These are phyloP conservation scores for Lathronympha strigana DNA, from an alignment of 2,888 invertebrate species.

Conservation along the genomic window DNA sequence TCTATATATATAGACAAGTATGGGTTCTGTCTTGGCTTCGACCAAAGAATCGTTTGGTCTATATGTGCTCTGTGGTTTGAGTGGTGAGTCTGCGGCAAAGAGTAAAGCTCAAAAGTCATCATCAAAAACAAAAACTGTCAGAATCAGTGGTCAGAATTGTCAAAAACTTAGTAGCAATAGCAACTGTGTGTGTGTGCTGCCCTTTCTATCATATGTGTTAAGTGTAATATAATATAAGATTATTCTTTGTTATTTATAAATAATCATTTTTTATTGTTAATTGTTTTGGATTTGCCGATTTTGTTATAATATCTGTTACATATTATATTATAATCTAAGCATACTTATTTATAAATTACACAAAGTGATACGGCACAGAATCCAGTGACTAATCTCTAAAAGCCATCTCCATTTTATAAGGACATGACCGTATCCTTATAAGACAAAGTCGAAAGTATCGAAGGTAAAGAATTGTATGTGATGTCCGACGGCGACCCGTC, in stretches of 20 bases:
- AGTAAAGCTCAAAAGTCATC: too few relatives aligned
- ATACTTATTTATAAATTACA: slow-evolving; percentile 14
- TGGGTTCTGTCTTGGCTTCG: too few relatives aligned
- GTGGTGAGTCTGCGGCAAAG: too few relatives aligned
- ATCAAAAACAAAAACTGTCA: too few relatives aligned
- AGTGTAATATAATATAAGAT: slow-evolving; percentile 11
- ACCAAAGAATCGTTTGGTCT: too few relatives aligned
- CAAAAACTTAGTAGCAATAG: too few relatives aligned
- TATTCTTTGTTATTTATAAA: slow-evolving; percentile 13
- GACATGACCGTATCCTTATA: slow-evolving; percentile 31
- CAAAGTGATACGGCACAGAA: slow-evolving; percentile 36
- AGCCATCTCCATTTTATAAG: slow-evolving; percentile 21
- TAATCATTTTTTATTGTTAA: slow-evolving; percentile 4
- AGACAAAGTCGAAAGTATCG: slow-evolving; percentile 16
- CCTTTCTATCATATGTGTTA: not conserved
- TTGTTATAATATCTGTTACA: not conserved
- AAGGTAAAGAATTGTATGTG: slow-evolving; percentile 54
- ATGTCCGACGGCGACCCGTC: slow-evolving; percentile 84
- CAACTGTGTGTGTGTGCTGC: slow-evolving; percentile 1
- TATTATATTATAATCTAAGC: not conserved
- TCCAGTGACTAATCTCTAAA: slow-evolving; percentile 30
- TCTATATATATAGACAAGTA: too few relatives aligned
- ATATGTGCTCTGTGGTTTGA: too few relatives aligned
- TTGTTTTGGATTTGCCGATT: not conserved
- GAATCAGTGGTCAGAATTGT: too few relatives aligned